A percentile compares a stretch with the other conserved stretches of the same genome.
These are phyloP conservation scores for Cryptoblepharus egeriae DNA, from an alignment of 2,797 vertebrate genomes.

Conservation along the genomic window DNA sequence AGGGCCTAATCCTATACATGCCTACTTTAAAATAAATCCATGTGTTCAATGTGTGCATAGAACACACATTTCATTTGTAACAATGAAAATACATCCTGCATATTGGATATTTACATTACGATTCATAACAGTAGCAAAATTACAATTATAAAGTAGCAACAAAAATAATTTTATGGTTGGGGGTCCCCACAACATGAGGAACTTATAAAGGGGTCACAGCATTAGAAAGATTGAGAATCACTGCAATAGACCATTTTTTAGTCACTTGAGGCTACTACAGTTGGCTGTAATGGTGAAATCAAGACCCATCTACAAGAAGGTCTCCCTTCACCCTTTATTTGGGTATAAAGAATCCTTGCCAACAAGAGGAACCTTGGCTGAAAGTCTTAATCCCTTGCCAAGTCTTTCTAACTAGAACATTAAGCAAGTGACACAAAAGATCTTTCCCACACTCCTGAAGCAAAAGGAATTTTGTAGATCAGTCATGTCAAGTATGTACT, in stretches of 20 bases:
- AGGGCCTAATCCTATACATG: too few species aligned
- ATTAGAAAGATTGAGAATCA: too few species aligned
- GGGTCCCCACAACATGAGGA: too few species aligned
- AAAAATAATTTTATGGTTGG: too few species aligned
- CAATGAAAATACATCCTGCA: too few species aligned
- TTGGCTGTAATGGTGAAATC: background rate
- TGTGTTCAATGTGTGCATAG: too few species aligned
- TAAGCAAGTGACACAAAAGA: background rate
- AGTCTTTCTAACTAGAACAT: background rate
- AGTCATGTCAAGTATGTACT: background rate
- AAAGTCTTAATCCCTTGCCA: constrained; percentile 3
- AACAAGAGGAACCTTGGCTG: background rate
- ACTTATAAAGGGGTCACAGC: too few species aligned
- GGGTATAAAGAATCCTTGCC: constrained; percentile 12
- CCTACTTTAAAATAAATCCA: too few species aligned
- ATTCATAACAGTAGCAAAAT: too few species aligned
- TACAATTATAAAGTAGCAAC: too few species aligned
- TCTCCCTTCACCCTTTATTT: constrained; percentile 3
- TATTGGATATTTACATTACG: too few species aligned
- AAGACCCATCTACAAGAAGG: background rate
- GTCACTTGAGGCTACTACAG: background rate
- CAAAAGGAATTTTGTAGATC: background rate
- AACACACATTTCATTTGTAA: too few species aligned
- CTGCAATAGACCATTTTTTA: background rate
- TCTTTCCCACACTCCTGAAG: background rate